phyloP scores from a whole-genome alignment of 2,113 vertebrate genomes.

The Colius striatus region DNA sequence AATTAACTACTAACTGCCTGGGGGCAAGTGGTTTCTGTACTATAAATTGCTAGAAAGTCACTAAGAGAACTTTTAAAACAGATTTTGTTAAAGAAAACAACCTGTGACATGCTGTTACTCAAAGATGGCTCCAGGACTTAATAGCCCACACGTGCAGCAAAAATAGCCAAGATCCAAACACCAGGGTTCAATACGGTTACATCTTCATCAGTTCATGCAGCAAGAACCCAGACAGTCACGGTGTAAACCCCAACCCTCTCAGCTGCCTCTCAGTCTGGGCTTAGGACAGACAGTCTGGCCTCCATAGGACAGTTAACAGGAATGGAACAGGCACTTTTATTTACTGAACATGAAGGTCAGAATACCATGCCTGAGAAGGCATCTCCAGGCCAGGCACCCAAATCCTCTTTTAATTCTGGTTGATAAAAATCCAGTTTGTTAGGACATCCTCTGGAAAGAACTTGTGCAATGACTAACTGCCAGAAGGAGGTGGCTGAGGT shows the following conservation, averaged over 20 bases:
- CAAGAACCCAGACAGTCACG: background rate
- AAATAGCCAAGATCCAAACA: background rate
- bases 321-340: accelerated
- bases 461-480: background rate
- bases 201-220: background rate
- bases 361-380: background rate
- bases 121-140: background rate
- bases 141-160: background rate
- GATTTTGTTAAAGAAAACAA: background rate
- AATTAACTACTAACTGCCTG: background rate
- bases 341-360: background rate
- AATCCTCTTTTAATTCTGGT: background rate
- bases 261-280: background rate
- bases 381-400: background rate
- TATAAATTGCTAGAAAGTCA: background rate
- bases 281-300: background rate
- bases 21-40: background rate
- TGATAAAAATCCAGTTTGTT: background rate
- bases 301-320: background rate
- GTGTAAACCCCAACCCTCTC: background rate
- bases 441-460: background rate
- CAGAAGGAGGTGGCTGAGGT: background rate
- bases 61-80: background rate
- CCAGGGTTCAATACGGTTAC: background rate
- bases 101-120: background rate